Conservation (phyloP, 2,888 invertebrate species). For the Tricholauxania praeusta region DNA sequence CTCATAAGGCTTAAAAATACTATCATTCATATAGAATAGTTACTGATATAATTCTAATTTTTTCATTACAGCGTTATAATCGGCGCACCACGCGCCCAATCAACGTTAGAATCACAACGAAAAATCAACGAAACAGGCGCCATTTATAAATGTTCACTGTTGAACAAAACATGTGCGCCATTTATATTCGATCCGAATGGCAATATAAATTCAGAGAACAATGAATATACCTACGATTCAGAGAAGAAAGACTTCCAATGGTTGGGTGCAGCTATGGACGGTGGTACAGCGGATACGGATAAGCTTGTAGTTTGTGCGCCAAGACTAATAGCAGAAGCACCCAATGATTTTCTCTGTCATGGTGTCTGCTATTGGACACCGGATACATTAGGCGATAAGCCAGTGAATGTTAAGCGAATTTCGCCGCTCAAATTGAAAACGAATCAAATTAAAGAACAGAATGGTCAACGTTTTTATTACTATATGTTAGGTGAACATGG, state of each 20-base stretch:
- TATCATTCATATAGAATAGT: too few relatives aligned
- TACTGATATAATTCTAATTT: too few relatives aligned
- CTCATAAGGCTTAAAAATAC: too few relatives aligned
- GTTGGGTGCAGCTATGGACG: slow-evolving; percentile 70
- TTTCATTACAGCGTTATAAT: slow-evolving; percentile 67
- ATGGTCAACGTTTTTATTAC: slow-evolving; percentile 53
- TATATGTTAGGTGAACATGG: slow-evolving; percentile 66
- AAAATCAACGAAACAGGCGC: slow-evolving; percentile 70
- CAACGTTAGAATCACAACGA: slow-evolving; percentile 63
- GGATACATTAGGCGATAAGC: slow-evolving; percentile 59
- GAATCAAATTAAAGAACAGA: slow-evolving; percentile 55
- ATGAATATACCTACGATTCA: slow-evolving; percentile 61
- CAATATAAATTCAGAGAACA: slow-evolving; percentile 55
- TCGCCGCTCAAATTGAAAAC: slow-evolving; percentile 62
- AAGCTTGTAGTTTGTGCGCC: slow-evolving; percentile 68
- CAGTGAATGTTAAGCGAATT: slow-evolving; percentile 58
- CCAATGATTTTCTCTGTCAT: slow-evolving; percentile 63
- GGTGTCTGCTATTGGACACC: slow-evolving; percentile 68
- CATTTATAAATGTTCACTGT: slow-evolving; percentile 69
- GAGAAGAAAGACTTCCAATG: slow-evolving; percentile 68
- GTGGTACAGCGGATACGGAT: slow-evolving; percentile 65
- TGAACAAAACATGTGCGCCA: slow-evolving; percentile 61
- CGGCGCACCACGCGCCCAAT: slow-evolving; percentile 72
- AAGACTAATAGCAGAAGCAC: slow-evolving; percentile 57
- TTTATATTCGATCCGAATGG: slow-evolving; percentile 66